phyloP scores from a whole-genome alignment of 2,113 vertebrate genomes.

The Takifugu bimaculatus region DNA sequence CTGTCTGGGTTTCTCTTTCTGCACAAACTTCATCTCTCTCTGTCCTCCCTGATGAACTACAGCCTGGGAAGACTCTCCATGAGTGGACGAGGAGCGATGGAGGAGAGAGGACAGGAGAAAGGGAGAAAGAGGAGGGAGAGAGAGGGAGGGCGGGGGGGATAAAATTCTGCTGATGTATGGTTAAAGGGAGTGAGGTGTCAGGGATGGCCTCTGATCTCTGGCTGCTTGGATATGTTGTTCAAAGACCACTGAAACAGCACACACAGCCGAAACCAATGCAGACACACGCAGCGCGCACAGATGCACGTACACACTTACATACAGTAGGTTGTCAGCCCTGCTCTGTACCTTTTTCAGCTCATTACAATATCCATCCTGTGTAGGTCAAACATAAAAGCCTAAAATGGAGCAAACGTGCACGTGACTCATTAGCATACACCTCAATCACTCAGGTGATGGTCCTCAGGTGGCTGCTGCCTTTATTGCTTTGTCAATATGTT shows the following conservation, averaged over 20 bases:
- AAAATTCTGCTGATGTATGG: conserved; percentile 74
- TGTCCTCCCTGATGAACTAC: conserved; percentile 73
- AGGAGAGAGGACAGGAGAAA: conserved; percentile 36
- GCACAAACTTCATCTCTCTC: conserved; percentile 59
- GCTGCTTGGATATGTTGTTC: conserved; percentile 73
- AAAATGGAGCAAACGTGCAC: conserved; percentile 61
- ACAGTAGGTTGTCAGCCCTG: conserved; percentile 64
- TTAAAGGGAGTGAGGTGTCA: conserved; percentile 75
- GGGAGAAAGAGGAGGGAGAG: conserved; percentile 56
- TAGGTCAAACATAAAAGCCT: conserved; percentile 65
- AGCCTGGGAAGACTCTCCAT: conserved; percentile 77
- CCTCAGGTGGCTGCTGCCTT: conserved; percentile 50
- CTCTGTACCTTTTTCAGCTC: conserved; percentile 60
- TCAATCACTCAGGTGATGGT: conserved; percentile 66
- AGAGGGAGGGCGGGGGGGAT: conserved; percentile 67
- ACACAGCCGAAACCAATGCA: conserved; percentile 63
- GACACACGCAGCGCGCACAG: conserved; percentile 2
- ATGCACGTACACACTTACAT: conserved; percentile 11
- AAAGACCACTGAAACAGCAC: conserved; percentile 72
- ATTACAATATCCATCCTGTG: conserved; percentile 46
- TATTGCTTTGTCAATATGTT: conserved; percentile 64
- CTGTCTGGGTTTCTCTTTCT: conserved; percentile 69
- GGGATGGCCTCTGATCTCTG: conserved; percentile 75
- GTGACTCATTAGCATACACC: conserved; percentile 66
- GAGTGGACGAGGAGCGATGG: conserved; percentile 62